phyloP scores from a whole-genome alignment of 1,140 invertebrate species.

The Apis florea region DNA sequence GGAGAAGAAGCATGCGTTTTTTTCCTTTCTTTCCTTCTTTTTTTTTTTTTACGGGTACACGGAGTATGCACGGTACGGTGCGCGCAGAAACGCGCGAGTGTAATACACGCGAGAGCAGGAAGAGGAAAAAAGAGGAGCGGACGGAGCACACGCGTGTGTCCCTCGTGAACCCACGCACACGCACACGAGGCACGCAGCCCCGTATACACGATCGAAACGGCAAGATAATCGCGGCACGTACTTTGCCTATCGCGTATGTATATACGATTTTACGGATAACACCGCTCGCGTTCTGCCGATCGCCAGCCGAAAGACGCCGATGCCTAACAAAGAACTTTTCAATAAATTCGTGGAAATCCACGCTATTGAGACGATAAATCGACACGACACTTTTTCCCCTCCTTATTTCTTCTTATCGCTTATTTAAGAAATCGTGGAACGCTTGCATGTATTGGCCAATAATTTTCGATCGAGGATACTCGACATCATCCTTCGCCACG shows the following conservation, averaged over 20 bases:
- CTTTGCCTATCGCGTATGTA: conserved; percentile 39
- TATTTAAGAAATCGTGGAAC: no score
- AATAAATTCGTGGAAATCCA: not conserved
- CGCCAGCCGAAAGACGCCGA: not conserved
- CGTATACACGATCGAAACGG: conserved; percentile 28
- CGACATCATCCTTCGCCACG: no score
- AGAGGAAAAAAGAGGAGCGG: conserved; percentile 47
- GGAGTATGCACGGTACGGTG: conserved; percentile 14
- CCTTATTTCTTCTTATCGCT: no score
- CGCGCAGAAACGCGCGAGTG: conserved; percentile 24
- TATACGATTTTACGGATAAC: conserved; percentile 41
- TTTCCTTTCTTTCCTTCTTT: no score
- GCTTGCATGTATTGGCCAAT: no score
- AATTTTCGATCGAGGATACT: no score
- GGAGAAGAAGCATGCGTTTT: no score
- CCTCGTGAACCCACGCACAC: conserved; percentile 43
- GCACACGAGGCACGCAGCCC: not conserved
- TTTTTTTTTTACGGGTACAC: conserved; percentile 6
- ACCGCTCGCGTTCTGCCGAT: conserved; percentile 18
- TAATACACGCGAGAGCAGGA: conserved; percentile 45
- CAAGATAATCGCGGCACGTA: conserved; percentile 47
- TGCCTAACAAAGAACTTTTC: not conserved
- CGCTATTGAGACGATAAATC: no score
- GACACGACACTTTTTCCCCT: no score
- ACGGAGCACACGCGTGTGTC: conserved; percentile 36